Evolutionary conservation across 2,888 invertebrate species (phyloP).

Genomic region (Mechanitis messenoides): DNA sequence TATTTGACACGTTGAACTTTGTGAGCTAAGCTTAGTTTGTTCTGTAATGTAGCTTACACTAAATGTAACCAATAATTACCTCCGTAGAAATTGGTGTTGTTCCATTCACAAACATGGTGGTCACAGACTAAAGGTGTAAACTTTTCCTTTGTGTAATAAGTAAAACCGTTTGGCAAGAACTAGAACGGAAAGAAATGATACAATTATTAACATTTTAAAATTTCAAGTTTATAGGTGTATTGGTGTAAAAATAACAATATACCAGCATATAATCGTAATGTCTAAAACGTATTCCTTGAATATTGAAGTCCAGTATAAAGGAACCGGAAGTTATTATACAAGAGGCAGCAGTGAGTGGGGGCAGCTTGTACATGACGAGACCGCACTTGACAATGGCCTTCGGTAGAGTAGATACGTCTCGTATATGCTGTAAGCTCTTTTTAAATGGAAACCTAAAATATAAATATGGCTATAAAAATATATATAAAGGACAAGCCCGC

Average conservation of each 20-base stretch:
- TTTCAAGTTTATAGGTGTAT: no score
- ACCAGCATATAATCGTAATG: conserved; percentile 65
- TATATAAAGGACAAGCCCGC: no score
- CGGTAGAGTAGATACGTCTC: conserved; percentile 60
- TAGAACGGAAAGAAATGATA: conserved; percentile 33
- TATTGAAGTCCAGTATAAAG: conserved; percentile 68
- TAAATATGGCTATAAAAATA: no score
- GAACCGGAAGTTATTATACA: conserved; percentile 69
- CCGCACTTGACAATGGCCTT: conserved; percentile 72
- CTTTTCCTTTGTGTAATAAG: conserved; percentile 62
- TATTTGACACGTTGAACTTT: neutral
- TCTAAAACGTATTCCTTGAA: conserved; percentile 64
- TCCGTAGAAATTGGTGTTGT: conserved; percentile 66
- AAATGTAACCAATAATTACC: conserved; percentile 38
- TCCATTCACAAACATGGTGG: conserved; percentile 71
- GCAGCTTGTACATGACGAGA: conserved; percentile 62
- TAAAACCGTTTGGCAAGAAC: conserved; percentile 58
- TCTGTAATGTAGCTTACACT: no score
- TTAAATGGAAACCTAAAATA: conserved; percentile 62
- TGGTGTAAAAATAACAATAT: conserved; percentile 20
- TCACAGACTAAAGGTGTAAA: conserved; percentile 55
- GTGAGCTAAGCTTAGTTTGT: no score
- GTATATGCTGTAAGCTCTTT: conserved; percentile 57
- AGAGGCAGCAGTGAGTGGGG: conserved; percentile 62
- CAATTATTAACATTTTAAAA: neutral